phyloP scores from a whole-genome alignment of 2,797 vertebrate species.

The Austrolebias charrua region DNA sequence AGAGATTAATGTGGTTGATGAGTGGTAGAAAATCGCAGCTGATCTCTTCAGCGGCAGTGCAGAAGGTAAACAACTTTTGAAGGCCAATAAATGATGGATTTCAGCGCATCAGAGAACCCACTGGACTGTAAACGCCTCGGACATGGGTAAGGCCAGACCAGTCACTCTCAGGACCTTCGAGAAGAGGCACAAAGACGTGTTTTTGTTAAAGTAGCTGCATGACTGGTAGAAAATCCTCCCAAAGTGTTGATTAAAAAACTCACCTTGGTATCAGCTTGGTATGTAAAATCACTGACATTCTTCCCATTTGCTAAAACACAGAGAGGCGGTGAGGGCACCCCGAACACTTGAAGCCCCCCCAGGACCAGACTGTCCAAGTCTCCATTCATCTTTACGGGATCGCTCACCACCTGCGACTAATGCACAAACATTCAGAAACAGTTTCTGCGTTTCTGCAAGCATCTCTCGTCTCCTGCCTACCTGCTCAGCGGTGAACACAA shows the following conservation, averaged over 20 bases:
- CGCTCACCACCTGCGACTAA: slow-evolving; percentile 75
- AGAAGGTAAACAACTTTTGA: slow-evolving; percentile 5
- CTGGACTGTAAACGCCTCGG: slow-evolving; percentile 80
- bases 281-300: slow-evolving; percentile 81
- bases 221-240: no score
- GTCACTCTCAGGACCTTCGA: slow-evolving; percentile 82
- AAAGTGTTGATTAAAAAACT: slow-evolving; percentile 29
- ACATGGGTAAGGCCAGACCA: slow-evolving; percentile 78
- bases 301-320: slow-evolving; percentile 83
- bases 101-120: slow-evolving; percentile 75
- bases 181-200: background rate
- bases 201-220: no score
- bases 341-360: slow-evolving; percentile 79
- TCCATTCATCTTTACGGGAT: slow-evolving; percentile 73
- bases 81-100: background rate
- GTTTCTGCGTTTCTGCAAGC: background rate
- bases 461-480: slow-evolving; percentile 66
- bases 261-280: slow-evolving; percentile 82
- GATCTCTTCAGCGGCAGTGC: slow-evolving; percentile 6
- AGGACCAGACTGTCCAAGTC: slow-evolving; percentile 82
- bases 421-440: background rate
- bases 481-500: slow-evolving; percentile 81
- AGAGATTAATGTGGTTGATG: background rate
- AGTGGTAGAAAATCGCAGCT: slow-evolving; percentile 1
- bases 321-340: slow-evolving; percentile 79